Evolutionary conservation across 2,113 vertebrate genomes (phyloP), one percentile per base, ranked within the genome.

Genomic region (Calyptommatus sinebrachiatus): DNA sequence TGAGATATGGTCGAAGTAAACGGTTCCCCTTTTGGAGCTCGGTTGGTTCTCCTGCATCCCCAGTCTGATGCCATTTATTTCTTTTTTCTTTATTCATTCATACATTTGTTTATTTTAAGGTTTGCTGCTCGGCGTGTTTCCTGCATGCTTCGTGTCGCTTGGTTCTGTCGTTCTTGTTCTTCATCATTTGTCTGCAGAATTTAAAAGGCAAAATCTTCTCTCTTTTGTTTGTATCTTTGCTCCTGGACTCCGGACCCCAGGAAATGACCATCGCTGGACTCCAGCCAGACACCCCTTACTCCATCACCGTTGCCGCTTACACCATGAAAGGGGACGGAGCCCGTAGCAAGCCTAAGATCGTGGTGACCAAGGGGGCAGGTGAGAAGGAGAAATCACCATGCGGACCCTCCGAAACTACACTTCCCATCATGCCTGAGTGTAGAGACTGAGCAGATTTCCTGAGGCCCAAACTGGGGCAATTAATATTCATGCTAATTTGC

Each of bases 271-370:
- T 99, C 82, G 93, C 96, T 87, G 96, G 97, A 84, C 94, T 99
- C 71, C 96, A 98, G 93, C 96, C 98, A 0, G 97, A 99, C 93
- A 99, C 97, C 48, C 93, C 96, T 5, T 99, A 99, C 88, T 99
- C 98, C 88, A 94, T 99, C 91, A 99, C 97, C 0, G 98, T 99
- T 82, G 98, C 98, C 5, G 98, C 98, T 7, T 99, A 99, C 93
- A 99, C 98, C 91, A 99, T 98, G 95, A 99, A 99, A 88, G 98
- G 98, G 62, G 98, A 99, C 31, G 98, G 98, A 3, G 97, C 97
- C 20, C 98, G 98, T 83, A 99, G 98, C 95, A 99, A 98, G 88
- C 96, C 98, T 1, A 99, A 97, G 82, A 94, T 97, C 89, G 96
- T 98, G 77, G 94, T 96, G 91, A 99, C 98, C 3, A 99, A 97